phyloP scores from a whole-genome alignment of 2,888 invertebrate genomes.

The Phyllotreta striolata region DNA sequence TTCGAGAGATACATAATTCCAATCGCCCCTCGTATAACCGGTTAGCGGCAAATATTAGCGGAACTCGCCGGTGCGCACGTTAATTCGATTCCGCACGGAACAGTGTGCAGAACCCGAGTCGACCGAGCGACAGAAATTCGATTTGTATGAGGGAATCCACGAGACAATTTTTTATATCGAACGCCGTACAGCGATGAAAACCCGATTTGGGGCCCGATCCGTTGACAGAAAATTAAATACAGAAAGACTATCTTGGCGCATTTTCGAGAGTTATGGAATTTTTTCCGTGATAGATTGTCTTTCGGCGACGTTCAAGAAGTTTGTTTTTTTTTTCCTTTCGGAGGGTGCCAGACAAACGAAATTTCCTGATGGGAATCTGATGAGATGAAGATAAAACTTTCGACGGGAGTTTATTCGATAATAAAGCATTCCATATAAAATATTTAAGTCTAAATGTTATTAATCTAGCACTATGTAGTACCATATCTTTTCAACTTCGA shows the following conservation, averaged over 20 bases:
- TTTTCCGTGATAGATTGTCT: conserved; percentile 18
- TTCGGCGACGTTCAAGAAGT: background rate
- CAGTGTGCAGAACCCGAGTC: conserved; percentile 27
- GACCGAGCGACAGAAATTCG: conserved; percentile 24
- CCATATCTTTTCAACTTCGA: too few species aligned
- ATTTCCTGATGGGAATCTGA: too few species aligned
- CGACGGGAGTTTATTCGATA: too few species aligned
- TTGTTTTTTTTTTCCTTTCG: too few species aligned
- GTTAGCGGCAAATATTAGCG: conserved; percentile 30
- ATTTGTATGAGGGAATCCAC: conserved; percentile 24
- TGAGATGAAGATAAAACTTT: too few species aligned
- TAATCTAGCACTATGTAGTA: too few species aligned
- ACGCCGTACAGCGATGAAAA: conserved; percentile 26
- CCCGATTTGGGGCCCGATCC: conserved; percentile 22
- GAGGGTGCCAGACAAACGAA: too few species aligned
- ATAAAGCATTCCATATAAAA: too few species aligned
- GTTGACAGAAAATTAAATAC: conserved; percentile 28
- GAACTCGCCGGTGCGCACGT: conserved; percentile 20
- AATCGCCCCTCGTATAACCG: conserved; percentile 22
- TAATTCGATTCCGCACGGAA: conserved; percentile 26
- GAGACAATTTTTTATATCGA: conserved; percentile 28
- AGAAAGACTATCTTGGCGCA: conserved; percentile 19
- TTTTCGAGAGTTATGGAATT: conserved; percentile 17
- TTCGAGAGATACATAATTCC: background rate
- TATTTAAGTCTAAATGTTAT: too few species aligned